Evolutionary conservation across 1,140 invertebrate genomes (phyloP).

Genomic region (Dinothrombium tinctorium): DNA sequence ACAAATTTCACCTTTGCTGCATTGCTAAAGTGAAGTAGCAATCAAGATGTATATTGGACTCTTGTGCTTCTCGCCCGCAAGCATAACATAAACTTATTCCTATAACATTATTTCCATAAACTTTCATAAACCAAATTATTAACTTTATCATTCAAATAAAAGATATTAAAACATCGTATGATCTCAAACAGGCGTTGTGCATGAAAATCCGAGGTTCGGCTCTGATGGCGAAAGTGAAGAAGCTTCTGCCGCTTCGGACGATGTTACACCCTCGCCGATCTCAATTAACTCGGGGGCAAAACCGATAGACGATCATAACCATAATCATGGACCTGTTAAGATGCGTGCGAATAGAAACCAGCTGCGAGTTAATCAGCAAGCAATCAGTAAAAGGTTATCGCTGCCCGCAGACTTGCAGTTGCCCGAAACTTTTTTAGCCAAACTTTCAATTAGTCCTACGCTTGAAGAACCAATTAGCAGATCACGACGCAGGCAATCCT

Average conservation of each 20-base stretch:
- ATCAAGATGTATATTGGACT: too few relatives aligned
- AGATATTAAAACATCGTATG: too few relatives aligned
- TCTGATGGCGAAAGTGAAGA: constrained; percentile 35
- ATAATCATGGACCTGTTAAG: neutral
- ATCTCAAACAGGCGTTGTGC: too few relatives aligned
- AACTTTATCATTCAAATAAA: too few relatives aligned
- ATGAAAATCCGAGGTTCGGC: constrained; percentile 31
- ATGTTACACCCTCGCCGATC: constrained; percentile 17
- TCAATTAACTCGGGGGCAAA: neutral
- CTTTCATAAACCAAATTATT: too few relatives aligned
- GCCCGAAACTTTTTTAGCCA: constrained; percentile 33
- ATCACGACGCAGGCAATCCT: constrained; percentile 30
- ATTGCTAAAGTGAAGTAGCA: too few relatives aligned
- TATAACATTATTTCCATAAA: too few relatives aligned
- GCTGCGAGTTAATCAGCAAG: neutral
- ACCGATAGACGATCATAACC: neutral
- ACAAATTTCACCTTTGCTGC: too few relatives aligned
- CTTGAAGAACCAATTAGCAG: constrained; percentile 27
- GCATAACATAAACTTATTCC: too few relatives aligned
- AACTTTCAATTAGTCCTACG: too few relatives aligned
- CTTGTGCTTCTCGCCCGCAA: too few relatives aligned
- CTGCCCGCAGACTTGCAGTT: constrained; percentile 36
- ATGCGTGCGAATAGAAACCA: neutral
- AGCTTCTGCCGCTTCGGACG: constrained; percentile 30
- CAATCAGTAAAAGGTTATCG: constrained; percentile 35